phyloP scores from a whole-genome alignment of 1,140 invertebrate genomes.

The Pachypsylla venusta region DNA sequence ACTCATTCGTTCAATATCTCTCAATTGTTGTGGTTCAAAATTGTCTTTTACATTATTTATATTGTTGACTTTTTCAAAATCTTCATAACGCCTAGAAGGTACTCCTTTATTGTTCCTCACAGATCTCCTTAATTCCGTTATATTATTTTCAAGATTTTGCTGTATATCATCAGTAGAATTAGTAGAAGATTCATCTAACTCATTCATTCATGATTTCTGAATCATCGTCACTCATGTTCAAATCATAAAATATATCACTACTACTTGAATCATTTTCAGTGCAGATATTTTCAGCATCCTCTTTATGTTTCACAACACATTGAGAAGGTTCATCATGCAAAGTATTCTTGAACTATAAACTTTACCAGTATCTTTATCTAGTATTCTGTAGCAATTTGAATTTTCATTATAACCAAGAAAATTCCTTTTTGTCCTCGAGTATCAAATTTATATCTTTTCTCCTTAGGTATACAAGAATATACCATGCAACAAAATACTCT shows the following conservation, averaged over 20 bases:
- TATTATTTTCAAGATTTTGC: neutral
- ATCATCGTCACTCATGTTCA: neutral
- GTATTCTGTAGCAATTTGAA: slow-evolving; percentile 9
- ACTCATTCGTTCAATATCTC: slow-evolving; percentile 9
- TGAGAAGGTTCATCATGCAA: neutral
- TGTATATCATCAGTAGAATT: neutral
- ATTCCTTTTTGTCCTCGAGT: slow-evolving; percentile 10
- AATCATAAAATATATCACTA: neutral
- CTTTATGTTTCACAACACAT: no score
- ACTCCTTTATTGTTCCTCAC: neutral
- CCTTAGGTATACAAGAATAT: slow-evolving; percentile 18
- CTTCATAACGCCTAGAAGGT: neutral
- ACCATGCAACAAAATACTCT: slow-evolving; percentile 17
- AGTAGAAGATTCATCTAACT: neutral
- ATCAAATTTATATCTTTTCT: slow-evolving; percentile 15
- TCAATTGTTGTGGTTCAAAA: neutral
- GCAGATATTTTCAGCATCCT: neutral
- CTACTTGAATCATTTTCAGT: neutral
- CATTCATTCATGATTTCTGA: neutral
- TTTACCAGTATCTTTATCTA: neutral
- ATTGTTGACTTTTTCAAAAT: no score
- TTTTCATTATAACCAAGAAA: slow-evolving; percentile 7
- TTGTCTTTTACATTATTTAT: neutral
- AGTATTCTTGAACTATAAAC: neutral
- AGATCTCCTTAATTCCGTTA: neutral